A percentile compares a stretch with the other conserved stretches of the same genome.
Conservation (phyloP, 2,888 invertebrate genomes). For the Parnassius smintheus region DNA sequence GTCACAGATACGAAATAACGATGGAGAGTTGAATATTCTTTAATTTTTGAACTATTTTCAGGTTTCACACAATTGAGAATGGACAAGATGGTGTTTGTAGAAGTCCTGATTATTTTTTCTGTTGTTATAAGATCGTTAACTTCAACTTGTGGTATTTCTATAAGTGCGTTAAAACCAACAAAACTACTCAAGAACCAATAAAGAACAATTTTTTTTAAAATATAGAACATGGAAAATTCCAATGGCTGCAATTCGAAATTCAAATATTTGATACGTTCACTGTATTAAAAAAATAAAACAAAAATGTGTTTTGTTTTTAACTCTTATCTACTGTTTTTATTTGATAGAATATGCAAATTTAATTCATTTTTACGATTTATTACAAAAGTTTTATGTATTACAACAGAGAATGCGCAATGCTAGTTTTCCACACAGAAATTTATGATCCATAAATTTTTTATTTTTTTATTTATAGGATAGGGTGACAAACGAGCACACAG, state of each 20-base stretch:
- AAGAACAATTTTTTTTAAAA: neutral
- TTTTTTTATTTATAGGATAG: no score
- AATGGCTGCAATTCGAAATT: neutral
- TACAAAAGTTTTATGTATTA: no score
- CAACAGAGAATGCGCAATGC: no score
- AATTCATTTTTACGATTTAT: neutral
- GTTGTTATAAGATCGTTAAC: slow-evolving; percentile 40
- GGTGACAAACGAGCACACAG: no score
- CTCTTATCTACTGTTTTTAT: slow-evolving; percentile 12
- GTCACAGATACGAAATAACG: slow-evolving; percentile 51
- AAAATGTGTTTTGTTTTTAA: slow-evolving; percentile 15
- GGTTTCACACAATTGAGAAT: slow-evolving; percentile 40
- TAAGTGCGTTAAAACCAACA: slow-evolving; percentile 30
- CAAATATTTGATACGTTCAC: slow-evolving; percentile 14
- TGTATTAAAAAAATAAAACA: slow-evolving; percentile 6
- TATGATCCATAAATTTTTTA: no score
- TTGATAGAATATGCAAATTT: no score
- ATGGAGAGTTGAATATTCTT: slow-evolving; percentile 48
- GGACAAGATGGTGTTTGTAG: slow-evolving; percentile 48
- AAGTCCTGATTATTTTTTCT: slow-evolving; percentile 42
- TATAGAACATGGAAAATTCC: slow-evolving; percentile 20
- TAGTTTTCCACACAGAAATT: no score
- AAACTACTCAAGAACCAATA: slow-evolving; percentile 1
- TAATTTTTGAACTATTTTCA: slow-evolving; percentile 39
- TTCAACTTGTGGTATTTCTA: slow-evolving; percentile 39